Base-by-base conservation (phyloP, 2,888 invertebrate genomes). In the Aleiodes leptofemur region DNA sequence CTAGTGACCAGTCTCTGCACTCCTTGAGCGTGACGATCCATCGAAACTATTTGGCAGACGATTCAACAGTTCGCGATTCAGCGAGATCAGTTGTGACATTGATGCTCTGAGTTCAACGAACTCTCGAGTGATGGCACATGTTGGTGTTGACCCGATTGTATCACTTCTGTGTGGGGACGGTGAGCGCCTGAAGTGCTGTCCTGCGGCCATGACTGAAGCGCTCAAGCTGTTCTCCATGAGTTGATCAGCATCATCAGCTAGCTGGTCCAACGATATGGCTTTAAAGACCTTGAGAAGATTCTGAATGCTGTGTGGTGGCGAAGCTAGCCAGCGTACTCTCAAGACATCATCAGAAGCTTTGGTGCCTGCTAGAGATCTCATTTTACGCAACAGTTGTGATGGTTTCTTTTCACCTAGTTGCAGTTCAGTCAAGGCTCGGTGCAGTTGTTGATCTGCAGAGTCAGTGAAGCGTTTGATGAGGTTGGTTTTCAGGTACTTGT, bases 341-440 rank as follows among this genome's bases (percentile, higher is more conserved):
- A 79, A 31, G 7, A 79, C 69, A 1, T 78, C 72, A 13, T 76
- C 78, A 11, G 51, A 53, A 53, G 69, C 76, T 69, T 34, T 72
- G 48, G 4, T 72, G 51, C 68, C 73, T 8, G 4, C 76, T 61
- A 3, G 73, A 74, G 23, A 81, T 71, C 43, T 74, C 72, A 11
- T 79, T 56, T 0, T 78, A 59, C 34, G 34, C 3, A 34, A 6
- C 8, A 79, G 55, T 9, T 78, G 72, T 6, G 82, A 77, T 9
- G 80, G 80, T 43, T 78, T 79, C 38, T 79, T 74, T 29, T 79
- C 76, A 3, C 76, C 76, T 7, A 82, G 73, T 57, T 80, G 68
- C 0, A 78, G 11, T 51, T 78, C 80, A 5, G 73, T 70, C 6
- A 79, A 55, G 4, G 80, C 51, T 50, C 73, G 76, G 4, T 71